Percentiles rank a stretch among this genome's conserved stretches.
These are phyloP conservation scores for Rhadinocentrus ornatus DNA, from an alignment of 2,797 vertebrate species.

Conservation along the genomic window DNA sequence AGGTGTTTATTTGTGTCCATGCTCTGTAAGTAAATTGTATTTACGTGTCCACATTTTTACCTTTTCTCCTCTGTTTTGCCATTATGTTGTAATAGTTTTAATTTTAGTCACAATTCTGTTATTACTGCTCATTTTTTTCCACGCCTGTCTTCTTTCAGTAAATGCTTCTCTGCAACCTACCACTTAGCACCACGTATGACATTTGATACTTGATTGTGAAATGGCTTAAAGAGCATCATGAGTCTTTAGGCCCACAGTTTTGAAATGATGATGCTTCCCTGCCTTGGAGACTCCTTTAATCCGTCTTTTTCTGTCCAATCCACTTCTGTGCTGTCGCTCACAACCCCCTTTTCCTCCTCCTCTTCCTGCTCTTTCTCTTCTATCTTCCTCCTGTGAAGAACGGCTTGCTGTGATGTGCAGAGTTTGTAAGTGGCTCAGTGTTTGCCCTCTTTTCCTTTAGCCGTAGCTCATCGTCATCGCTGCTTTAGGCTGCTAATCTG, in stretches of 20 bases:
- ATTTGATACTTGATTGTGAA: slow-evolving; percentile 31
- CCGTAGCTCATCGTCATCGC: slow-evolving; percentile 52
- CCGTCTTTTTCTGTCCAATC: slow-evolving; percentile 68
- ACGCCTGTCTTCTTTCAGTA: slow-evolving; percentile 53
- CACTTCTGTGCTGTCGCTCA: slow-evolving; percentile 54
- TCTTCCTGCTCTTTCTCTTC: slow-evolving; percentile 31
- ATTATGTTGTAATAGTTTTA: slow-evolving; percentile 37
- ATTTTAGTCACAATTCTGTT: slow-evolving; percentile 42
- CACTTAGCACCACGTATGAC: slow-evolving; percentile 43
- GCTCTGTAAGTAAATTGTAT: neutral
- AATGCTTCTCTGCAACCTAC: slow-evolving; percentile 25
- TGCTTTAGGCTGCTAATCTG: slow-evolving; percentile 58
- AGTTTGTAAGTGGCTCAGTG: slow-evolving; percentile 87
- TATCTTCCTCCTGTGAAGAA: slow-evolving; percentile 81
- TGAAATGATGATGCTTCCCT: slow-evolving; percentile 53
- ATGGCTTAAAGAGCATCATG: slow-evolving; percentile 24
- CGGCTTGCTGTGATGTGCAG: slow-evolving; percentile 86
- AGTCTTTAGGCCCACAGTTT: slow-evolving; percentile 34
- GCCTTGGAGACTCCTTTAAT: slow-evolving; percentile 57
- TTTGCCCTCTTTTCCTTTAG: slow-evolving; percentile 66
- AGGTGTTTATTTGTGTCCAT: neutral
- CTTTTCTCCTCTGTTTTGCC: slow-evolving; percentile 9
- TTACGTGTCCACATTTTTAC: slow-evolving; percentile 12
- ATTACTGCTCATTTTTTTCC: slow-evolving; percentile 45
- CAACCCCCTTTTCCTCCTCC: slow-evolving; percentile 36